Base-by-base conservation (phyloP, 2,113 vertebrate species). In the Agelaius tricolor region DNA sequence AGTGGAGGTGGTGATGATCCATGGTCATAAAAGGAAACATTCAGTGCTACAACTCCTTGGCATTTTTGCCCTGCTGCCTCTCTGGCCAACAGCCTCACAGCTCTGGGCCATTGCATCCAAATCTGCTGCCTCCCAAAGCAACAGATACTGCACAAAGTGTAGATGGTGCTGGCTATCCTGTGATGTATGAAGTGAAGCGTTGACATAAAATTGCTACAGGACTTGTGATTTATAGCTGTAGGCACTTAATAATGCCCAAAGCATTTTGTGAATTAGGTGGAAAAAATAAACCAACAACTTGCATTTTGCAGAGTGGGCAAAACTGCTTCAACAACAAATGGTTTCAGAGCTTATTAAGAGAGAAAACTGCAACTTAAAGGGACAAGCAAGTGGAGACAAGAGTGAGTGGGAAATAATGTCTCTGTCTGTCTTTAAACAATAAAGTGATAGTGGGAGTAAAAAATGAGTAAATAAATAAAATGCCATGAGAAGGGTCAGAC, bases 281-380 rank as follows among this genome's bases (percentile, higher is more conserved):
- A 85, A 69, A 16, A 4, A 55, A 55, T 67, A 79, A 97, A 87
- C 33, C 19, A 57, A 33, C 12, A 75, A 39, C 26, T 81, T 17
- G 33, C 4, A 35, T 73, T 95, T 95, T 96, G 94, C 87, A 92
- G 77, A 96, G 39, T 88, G 51, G 66, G 62, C 85, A 96, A 69
- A 92, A 97, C 35, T 46, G 51, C 54, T 73, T 80, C 68, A 27
- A 71, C 23, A 89, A 63, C 49, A 89, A 88, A 85, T 58, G 5
- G 74, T n/a, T 96, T 80, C 86, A 88, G 79, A 84, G 28, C 13
- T 39, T 90, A 95, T 96, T 95, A 83, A 91, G 90, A 90, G 55
- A 84, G 58, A 93, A 91, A 94, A 74, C 30, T 57, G 67, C 37
- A 90, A 71, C 61, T 90, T 92, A 89, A 93, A 94, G 31, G 12